Evolutionary conservation across 2,888 invertebrate species (phyloP), one percentile per base, ranked within the genome.

Genomic region (Patella depressa): DNA sequence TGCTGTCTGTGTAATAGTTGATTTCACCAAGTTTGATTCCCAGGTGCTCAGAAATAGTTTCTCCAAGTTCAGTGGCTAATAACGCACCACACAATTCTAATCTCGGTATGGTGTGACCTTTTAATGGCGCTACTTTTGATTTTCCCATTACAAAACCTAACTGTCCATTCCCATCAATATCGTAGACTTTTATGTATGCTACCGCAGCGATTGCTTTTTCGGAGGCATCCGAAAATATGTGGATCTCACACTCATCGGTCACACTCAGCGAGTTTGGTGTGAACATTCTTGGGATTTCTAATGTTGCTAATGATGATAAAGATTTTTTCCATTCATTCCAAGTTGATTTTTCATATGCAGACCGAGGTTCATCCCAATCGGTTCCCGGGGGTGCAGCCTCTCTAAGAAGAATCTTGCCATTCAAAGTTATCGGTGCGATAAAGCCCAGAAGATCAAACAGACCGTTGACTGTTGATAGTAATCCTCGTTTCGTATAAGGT

Each of bases 71-170:
- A n/a, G 9, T 19, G 19, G 59, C 59, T 19, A 59, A 19, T 9
- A 59, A 17, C 17, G 59, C 59, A n/a, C n/a, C 59, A 19, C 59
- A 59, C 17, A 59, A 19, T 59, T 59, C 59, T 17, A 59, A 15
- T 19, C 59, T n/a, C 17, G 59, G 59, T 59, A 59, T 59, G n/a
- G 59, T 59, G 59, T 59, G 59, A 59, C 59, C 59, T n/a, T 59
- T 17, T 19, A 17, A 59, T 12, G 83, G 84, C 34, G 84, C 82
- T 14, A 83, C 71, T 65, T 78, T 80, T 12, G 81, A 55, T 71
- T 81, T 83, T 24, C 84, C 82, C 74, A 79, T 74, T 5, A 82
- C 14, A 74, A 82, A 81, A 7, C 76, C 69, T 14, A 79, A 19
- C 12, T 74, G 24, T 12, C 11, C 53, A 14, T 72, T 19, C 14